Evolutionary conservation across 2,888 invertebrate genomes (phyloP).

Genomic region (Xanthia togata): DNA sequence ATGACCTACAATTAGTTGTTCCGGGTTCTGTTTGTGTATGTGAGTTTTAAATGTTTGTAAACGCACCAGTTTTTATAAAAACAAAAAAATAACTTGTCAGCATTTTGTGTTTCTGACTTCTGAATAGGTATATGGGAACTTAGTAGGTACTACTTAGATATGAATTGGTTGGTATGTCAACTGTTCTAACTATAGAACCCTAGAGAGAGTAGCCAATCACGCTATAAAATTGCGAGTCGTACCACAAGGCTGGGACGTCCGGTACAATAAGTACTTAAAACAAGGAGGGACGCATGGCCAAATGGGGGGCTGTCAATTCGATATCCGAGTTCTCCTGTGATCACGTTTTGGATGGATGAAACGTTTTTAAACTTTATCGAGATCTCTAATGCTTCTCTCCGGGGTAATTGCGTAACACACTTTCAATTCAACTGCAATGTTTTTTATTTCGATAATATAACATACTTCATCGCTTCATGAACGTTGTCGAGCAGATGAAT

Average conservation of each 20-base stretch:
- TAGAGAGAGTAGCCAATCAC: slow-evolving; percentile 26
- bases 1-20: too few species aligned
- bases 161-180: slow-evolving; percentile 22
- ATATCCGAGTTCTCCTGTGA: slow-evolving; percentile 19
- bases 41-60: too few species aligned
- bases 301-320: slow-evolving; percentile 31
- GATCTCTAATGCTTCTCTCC: neutral
- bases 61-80: too few species aligned
- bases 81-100: too few species aligned
- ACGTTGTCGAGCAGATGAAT: too few species aligned
- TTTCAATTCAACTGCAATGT: too few species aligned
- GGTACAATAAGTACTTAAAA: slow-evolving; percentile 29
- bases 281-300: slow-evolving; percentile 29
- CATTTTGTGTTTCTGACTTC: neutral
- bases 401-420: too few species aligned
- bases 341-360: slow-evolving; percentile 24
- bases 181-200: slow-evolving; percentile 39
- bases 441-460: too few species aligned
- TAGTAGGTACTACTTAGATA: too few species aligned
- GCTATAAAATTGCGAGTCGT: slow-evolving; percentile 26
- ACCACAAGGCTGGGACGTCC: slow-evolving; percentile 46
- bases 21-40: too few species aligned
- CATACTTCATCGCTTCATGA: too few species aligned
- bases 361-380: slow-evolving; percentile 1
- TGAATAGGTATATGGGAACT: neutral